phyloP scores from a whole-genome alignment of 2,888 invertebrate species.

The Harpagoxenus sublaevis region DNA sequence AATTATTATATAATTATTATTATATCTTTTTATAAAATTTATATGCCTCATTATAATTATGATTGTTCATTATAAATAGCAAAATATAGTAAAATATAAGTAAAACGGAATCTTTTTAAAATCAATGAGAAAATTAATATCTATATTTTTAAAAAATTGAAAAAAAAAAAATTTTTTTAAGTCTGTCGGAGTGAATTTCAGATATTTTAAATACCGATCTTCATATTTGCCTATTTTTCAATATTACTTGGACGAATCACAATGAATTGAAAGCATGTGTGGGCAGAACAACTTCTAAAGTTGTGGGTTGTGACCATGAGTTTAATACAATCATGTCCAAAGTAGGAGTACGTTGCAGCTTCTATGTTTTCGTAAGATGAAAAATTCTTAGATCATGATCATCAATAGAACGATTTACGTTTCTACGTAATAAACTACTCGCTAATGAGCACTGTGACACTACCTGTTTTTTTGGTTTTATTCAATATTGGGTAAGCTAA shows the following conservation, averaged over 20 bases:
- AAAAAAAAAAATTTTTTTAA: not conserved
- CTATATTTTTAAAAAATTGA: too few species aligned
- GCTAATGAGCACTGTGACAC: not conserved
- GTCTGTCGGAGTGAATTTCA: not conserved
- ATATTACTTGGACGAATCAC: conserved; percentile 55
- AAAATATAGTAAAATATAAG: too few species aligned
- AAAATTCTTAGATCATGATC: conserved; percentile 63
- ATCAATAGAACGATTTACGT: conserved; percentile 25
- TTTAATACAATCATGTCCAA: conserved; percentile 77
- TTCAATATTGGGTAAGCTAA: not conserved
- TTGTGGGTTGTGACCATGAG: conserved; percentile 81
- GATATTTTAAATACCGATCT: not conserved
- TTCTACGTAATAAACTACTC: not conserved
- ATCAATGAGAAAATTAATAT: too few species aligned
- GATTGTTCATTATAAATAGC: too few species aligned
- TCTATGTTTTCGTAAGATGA: conserved; percentile 52
- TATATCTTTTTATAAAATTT: too few species aligned
- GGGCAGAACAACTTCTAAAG: conserved; percentile 81
- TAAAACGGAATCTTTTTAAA: too few species aligned
- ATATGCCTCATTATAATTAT: too few species aligned
- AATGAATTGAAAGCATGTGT: conserved; percentile 74
- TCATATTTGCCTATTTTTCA: conserved; percentile 17
- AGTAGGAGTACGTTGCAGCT: conserved; percentile 68
- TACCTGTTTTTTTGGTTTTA: not conserved
- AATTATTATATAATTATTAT: too few species aligned